phyloP scores from a whole-genome alignment of 2,888 invertebrate genomes.

The Ectemnius lituratus region DNA sequence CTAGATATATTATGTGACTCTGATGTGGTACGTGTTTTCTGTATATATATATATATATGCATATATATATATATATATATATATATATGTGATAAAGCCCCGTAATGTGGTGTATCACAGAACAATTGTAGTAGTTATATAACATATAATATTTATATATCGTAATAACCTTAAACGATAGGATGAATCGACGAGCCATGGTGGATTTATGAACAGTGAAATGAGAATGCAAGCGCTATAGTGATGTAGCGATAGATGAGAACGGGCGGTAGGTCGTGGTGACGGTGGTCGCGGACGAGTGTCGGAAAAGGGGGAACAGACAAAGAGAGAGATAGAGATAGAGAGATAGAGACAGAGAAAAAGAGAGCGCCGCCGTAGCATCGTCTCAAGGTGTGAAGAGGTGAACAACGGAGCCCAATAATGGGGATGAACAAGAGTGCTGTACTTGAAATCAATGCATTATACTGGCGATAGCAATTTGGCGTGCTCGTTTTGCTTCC shows the following conservation, averaged over 20 bases:
- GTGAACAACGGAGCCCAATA: slow-evolving; percentile 64
- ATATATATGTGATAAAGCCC: slow-evolving; percentile 76
- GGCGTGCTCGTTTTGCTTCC: slow-evolving; percentile 95
- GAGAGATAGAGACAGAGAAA: slow-evolving; percentile 51
- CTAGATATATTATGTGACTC: slow-evolving; percentile 63
- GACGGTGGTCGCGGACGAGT: slow-evolving; percentile 47
- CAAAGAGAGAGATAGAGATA: slow-evolving; percentile 4
- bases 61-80: background rate
- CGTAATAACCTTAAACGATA: slow-evolving; percentile 74
- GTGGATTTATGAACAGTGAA: slow-evolving; percentile 73
- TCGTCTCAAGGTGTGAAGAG: slow-evolving; percentile 58
- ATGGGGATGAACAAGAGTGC: slow-evolving; percentile 65
- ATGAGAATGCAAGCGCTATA: slow-evolving; percentile 73
- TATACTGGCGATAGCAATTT: slow-evolving; percentile 88
- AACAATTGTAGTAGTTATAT: slow-evolving; percentile 76
- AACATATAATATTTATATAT: slow-evolving; percentile 68
- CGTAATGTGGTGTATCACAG: slow-evolving; percentile 78
- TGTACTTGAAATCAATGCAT: slow-evolving; percentile 82
- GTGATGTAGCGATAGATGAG: slow-evolving; percentile 73
- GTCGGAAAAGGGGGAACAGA: slow-evolving; percentile 48
- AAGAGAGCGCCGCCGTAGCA: slow-evolving; percentile 52
- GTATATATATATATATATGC: background rate
- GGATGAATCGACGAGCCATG: slow-evolving; percentile 75
- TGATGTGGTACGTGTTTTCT: slow-evolving; percentile 60
- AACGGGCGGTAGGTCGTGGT: slow-evolving; percentile 63